These are phyloP conservation scores for Heterohyrax brucei DNA, from an alignment of 2,797 vertebrate species.

Conservation along the genomic window DNA sequence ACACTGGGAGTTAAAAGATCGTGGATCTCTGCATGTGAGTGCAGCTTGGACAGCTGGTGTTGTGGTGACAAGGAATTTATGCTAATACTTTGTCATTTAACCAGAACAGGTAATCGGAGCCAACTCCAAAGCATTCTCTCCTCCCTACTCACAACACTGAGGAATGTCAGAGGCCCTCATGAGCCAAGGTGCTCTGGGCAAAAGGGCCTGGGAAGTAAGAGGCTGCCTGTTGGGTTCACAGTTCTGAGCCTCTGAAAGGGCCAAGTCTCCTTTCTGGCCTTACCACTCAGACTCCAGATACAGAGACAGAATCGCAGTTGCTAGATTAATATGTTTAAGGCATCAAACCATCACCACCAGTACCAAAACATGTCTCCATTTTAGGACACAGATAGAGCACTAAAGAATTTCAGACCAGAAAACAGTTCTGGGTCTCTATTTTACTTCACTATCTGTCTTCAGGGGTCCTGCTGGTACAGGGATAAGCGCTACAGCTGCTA, in stretches of 20 bases:
- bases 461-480: too few relatives aligned
- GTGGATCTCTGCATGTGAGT: neutral
- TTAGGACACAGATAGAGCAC: neutral
- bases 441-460: neutral
- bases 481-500: too few relatives aligned
- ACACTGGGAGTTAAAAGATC: slow-evolving; percentile 13
- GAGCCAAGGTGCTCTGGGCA: slow-evolving; percentile 63
- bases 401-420: slow-evolving; percentile 70
- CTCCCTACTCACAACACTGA: slow-evolving; percentile 63
- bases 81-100: slow-evolving; percentile 79
- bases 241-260: slow-evolving; percentile 12
- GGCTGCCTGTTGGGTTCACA: slow-evolving; percentile 67
- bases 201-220: slow-evolving; percentile 2
- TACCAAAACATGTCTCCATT: slow-evolving; percentile 41
- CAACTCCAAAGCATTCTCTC: slow-evolving; percentile 81
- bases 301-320: neutral
- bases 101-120: slow-evolving; percentile 82
- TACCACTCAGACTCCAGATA: slow-evolving; percentile 51
- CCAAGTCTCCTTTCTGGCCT: slow-evolving; percentile 57
- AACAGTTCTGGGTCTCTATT: neutral
- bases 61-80: neutral
- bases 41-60: slow-evolving; percentile 37
- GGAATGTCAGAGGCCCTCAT: slow-evolving; percentile 66
- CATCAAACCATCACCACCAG: neutral
- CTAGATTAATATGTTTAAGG: neutral